phyloP scores from a whole-genome alignment of 2,888 invertebrate genomes.

The Pasiphila rectangulata region DNA sequence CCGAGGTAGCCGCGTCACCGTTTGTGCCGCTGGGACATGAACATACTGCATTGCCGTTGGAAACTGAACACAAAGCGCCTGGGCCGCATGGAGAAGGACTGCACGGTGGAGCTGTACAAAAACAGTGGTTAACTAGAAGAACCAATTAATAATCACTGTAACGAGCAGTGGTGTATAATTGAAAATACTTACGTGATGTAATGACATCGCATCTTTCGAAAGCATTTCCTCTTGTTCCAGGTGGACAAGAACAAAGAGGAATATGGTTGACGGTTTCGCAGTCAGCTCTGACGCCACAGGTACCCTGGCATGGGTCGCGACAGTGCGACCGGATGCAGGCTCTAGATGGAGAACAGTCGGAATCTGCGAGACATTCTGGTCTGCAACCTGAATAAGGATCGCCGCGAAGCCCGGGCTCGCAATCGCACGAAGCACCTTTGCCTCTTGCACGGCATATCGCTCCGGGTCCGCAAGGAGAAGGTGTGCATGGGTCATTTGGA shows the following conservation, averaged over 20 bases:
- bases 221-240: constrained; percentile 85
- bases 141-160: too few species aligned
- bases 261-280: constrained; percentile 87
- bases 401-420: constrained; percentile 86
- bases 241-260: constrained; percentile 86
- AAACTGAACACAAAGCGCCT: constrained; percentile 84
- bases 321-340: constrained; percentile 92
- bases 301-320: constrained; percentile 89
- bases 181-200: constrained; percentile 51
- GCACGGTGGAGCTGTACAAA: constrained; percentile 80
- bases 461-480: constrained; percentile 91
- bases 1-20: constrained; percentile 87
- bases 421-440: constrained; percentile 86
- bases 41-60: constrained; percentile 84
- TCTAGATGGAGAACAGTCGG: constrained; percentile 91
- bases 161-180: not conserved
- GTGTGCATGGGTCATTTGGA: constrained; percentile 88
- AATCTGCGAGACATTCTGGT: constrained; percentile 93
- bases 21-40: constrained; percentile 88
- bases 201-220: constrained; percentile 82
- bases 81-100: constrained; percentile 89
- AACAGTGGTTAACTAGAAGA: not conserved
- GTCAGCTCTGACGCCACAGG: constrained; percentile 91
- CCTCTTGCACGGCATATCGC: constrained; percentile 89
- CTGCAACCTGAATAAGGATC: constrained; percentile 88